These are phyloP conservation scores for Trissoscelio sp. DNA, from an alignment of 2,888 invertebrate species.

Conservation along the genomic window DNA sequence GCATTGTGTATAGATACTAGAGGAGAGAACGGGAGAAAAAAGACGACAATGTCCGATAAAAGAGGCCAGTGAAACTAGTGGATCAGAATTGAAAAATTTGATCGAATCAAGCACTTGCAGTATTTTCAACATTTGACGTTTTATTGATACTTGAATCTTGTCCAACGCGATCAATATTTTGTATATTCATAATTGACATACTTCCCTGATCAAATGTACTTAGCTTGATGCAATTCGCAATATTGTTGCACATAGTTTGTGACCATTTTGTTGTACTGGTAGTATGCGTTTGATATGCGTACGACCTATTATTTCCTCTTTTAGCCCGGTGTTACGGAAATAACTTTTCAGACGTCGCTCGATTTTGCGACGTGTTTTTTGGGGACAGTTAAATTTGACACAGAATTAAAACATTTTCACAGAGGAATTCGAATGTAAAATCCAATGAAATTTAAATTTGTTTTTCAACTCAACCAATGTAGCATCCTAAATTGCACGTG, in stretches of 20 bases:
- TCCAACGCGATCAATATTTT: constrained; percentile 63
- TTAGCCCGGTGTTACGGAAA: neutral
- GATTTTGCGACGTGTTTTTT: neutral
- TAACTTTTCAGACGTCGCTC: neutral
- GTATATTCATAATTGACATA: constrained; percentile 58
- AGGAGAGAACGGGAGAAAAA: constrained; percentile 52
- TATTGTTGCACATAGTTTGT: neutral
- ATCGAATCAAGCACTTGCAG: constrained; percentile 61
- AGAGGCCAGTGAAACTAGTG: constrained; percentile 57
- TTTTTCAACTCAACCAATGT: constrained; percentile 7
- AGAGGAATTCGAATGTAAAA: neutral
- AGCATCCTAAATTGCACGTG: neutral
- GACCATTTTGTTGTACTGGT: constrained; percentile 4
- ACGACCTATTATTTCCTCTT: neutral
- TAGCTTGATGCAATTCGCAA: constrained; percentile 18
- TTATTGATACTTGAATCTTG: constrained; percentile 68
- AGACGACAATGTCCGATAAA: constrained; percentile 68
- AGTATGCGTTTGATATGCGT: neutral
- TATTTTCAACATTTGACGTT: constrained; percentile 60
- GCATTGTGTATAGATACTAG: constrained; percentile 64
- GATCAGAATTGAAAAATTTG: constrained; percentile 67
- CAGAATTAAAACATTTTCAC: constrained; percentile 6
- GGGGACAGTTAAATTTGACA: neutral
- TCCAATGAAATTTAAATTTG: constrained; percentile 13
- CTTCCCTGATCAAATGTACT: constrained; percentile 37